Percentiles rank a stretch among this genome's conserved stretches.
Conservation (phyloP, 1,140 invertebrate genomes). For the Calycopis cecrops region DNA sequence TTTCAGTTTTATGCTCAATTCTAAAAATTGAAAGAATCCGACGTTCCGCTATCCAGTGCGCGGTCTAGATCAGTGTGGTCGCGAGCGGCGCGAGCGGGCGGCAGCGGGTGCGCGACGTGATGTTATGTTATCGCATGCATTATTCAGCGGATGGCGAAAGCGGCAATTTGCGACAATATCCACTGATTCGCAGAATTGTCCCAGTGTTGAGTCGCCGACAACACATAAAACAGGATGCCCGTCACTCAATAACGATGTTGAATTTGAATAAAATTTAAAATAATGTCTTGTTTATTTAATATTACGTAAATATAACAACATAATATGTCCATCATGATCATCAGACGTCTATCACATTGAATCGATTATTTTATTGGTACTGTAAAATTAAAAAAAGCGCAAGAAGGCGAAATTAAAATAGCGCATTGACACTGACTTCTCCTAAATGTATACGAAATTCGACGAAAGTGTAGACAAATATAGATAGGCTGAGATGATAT, state of each 20-base stretch:
- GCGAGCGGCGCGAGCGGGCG: slow-evolving; percentile 24
- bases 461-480: too few species aligned
- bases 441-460: too few species aligned
- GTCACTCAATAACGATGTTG: slow-evolving; percentile 62
- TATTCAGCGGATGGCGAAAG: slow-evolving; percentile 71
- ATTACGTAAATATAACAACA: slow-evolving; percentile 11
- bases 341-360: too few species aligned
- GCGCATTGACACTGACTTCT: too few species aligned
- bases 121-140: slow-evolving; percentile 72
- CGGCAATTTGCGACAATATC: slow-evolving; percentile 73
- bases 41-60: slow-evolving; percentile 1
- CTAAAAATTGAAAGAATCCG: too few species aligned
- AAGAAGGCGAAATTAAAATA: too few species aligned
- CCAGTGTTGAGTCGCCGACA: slow-evolving; percentile 61
- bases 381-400: too few species aligned
- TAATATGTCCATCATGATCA: too few species aligned
- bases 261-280: slow-evolving; percentile 59
- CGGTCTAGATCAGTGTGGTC: slow-evolving; percentile 13
- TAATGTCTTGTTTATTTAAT: slow-evolving; percentile 26
- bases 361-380: too few species aligned
- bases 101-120: slow-evolving; percentile 53
- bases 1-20: too few species aligned
- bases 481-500: too few species aligned
- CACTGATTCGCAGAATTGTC: slow-evolving; percentile 65
- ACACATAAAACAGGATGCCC: slow-evolving; percentile 61